These are phyloP conservation scores for Pseudachorutes palmiensis DNA, from an alignment of 1,140 invertebrate species.

Conservation along the genomic window DNA sequence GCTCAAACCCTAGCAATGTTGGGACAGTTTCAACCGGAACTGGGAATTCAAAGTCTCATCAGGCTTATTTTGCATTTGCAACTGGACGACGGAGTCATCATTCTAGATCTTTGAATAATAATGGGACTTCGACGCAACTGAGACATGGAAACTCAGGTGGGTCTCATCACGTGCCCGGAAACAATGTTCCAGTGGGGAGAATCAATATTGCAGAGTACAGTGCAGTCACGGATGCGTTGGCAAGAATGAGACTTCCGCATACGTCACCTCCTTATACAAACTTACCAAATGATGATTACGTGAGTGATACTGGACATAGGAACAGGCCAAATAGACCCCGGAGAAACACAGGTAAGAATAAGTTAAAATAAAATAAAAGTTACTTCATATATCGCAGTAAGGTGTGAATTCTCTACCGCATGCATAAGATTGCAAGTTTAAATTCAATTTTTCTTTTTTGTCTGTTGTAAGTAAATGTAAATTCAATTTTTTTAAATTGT, in stretches of 20 bases:
- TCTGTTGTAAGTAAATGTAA: neutral
- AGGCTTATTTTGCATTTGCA: constrained; percentile 33
- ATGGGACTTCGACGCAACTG: constrained; percentile 32
- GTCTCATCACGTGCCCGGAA: constrained; percentile 11
- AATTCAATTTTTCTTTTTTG: neutral
- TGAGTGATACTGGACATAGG: constrained; percentile 35
- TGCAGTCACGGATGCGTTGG: constrained; percentile 35
- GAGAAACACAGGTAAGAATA: constrained; percentile 29
- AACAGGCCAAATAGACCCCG: constrained; percentile 31
- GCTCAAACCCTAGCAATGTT: constrained; percentile 3
- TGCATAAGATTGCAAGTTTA: neutral
- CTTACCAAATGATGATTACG: constrained; percentile 37
- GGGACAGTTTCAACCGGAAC: neutral
- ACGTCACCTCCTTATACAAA: constrained; percentile 37
- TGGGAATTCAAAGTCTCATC: constrained; percentile 22
- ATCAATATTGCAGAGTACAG: constrained; percentile 35
- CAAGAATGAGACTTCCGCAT: constrained; percentile 34
- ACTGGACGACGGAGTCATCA: constrained; percentile 34
- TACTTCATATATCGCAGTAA: neutral
- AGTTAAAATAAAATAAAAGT: neutral
- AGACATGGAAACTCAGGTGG: constrained; percentile 20
- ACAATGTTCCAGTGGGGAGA: constrained; percentile 16
- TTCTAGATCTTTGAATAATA: constrained; percentile 33
- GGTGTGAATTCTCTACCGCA: neutral
- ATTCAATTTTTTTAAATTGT: constrained; percentile 6